Evolutionary conservation across 64 coral and sea anemone genomes (phyloP).

Genomic region (Acropora yongei): DNA sequence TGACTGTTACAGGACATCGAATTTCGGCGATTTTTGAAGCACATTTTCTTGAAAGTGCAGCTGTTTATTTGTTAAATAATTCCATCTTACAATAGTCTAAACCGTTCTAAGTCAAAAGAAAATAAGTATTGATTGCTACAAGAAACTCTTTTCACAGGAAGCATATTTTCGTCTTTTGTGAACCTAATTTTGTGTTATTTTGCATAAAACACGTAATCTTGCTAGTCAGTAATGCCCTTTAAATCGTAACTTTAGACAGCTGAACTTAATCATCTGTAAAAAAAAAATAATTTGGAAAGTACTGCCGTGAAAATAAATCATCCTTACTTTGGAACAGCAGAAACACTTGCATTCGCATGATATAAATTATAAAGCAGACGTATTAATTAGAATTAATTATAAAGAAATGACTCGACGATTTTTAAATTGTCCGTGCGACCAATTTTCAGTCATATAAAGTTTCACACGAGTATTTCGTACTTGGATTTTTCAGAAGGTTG

Average conservation of each 20-base stretch:
- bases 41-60: background rate
- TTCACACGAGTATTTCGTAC: background rate
- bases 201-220: too few relatives aligned
- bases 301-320: slow-evolving; percentile 3
- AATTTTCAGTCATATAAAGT: slow-evolving; percentile 19
- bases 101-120: background rate
- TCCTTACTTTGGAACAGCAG: slow-evolving; percentile 16
- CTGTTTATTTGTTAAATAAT: slow-evolving; percentile 11
- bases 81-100: background rate
- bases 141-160: slow-evolving; percentile 11
- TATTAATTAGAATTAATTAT: slow-evolving; percentile 4
- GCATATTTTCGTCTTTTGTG: too few relatives aligned
- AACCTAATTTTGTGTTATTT: too few relatives aligned
- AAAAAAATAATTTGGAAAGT: background rate
- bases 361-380: background rate
- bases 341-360: background rate
- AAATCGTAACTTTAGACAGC: too few relatives aligned
- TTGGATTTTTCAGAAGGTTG: slow-evolving; percentile 7
- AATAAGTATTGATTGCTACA: background rate
- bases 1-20: background rate
- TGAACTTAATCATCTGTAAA: too few relatives aligned
- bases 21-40: background rate
- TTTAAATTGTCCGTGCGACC: slow-evolving; percentile 10
- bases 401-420: slow-evolving; percentile 2
- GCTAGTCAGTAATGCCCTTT: too few relatives aligned